Percentiles rank a stretch among this genome's conserved stretches.
These are phyloP conservation scores for Coryphaenoides rupestris DNA, from an alignment of 2,113 vertebrate genomes.

Conservation along the genomic window DNA sequence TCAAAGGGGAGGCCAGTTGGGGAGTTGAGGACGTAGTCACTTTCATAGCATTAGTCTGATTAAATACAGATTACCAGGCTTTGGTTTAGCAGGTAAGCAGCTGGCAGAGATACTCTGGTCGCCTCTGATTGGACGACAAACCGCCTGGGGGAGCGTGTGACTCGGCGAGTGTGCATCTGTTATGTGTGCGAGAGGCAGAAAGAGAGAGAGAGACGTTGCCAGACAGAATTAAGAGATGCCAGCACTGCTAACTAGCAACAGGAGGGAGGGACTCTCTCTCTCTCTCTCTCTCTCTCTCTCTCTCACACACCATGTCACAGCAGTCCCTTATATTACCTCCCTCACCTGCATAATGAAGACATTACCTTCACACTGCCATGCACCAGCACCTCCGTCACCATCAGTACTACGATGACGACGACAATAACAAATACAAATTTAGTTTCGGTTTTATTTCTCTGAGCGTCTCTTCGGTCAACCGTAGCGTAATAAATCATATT, in stretches of 20 bases:
- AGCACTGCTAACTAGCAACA: not conserved
- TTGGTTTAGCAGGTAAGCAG: conserved; percentile 1
- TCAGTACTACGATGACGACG: too few species aligned
- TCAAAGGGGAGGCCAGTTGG: too few species aligned
- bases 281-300: too few species aligned
- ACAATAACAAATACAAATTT: too few species aligned
- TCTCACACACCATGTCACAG: too few species aligned
- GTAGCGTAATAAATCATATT: not conserved
- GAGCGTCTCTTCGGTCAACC: not conserved
- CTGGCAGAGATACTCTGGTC: not conserved
- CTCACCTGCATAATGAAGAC: too few species aligned
- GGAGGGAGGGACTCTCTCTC: not conserved
- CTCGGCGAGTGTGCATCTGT: not conserved
- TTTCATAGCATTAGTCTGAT: not conserved
- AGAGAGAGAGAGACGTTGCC: not conserved
- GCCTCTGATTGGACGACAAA: not conserved
- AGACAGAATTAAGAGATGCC: conserved; percentile 4
- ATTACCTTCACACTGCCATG: too few species aligned
- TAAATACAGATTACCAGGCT: not conserved
- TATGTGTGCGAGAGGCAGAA: not conserved
- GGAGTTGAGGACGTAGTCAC: not conserved
- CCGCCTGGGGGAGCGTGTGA: not conserved
- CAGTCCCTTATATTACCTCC: too few species aligned
- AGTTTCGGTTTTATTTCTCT: too few species aligned
- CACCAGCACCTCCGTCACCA: too few species aligned